Evolutionary conservation across 30 jellyfish, hydroid and myxozoan species (phyloP), one percentile per base, ranked within the genome.

Genomic region (Cassiopea andromeda): DNA sequence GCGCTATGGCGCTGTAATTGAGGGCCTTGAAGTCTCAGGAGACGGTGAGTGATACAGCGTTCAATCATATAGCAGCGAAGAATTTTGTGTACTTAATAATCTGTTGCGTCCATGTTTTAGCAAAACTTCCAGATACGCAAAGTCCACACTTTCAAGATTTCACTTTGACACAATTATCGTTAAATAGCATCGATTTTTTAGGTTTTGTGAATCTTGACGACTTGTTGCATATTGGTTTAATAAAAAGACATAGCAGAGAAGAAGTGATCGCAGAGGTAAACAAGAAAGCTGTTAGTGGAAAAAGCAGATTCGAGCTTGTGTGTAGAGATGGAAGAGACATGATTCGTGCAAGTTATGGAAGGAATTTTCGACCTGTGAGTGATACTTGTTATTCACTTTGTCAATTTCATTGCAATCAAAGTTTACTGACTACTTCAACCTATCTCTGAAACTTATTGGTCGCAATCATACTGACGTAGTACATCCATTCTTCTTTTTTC

Each of bases 1-100:
- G 47, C 90, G 92, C 1, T 82, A 82, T 49, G 97, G 97, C 17
- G 97, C 92, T 10, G 17, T 81, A 17, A 72, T 43, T 10, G 97
- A 90, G 75, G 97, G 97, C 19, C 47, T 90, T 13, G 44, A 81
- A 43, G 89, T 75, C 43, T 45, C 76, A 48, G 44, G 12, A 1
- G 87, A 89, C 57, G 97, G 97, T 90, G 9, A 45, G 16, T 46
- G 27, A n/a, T 64, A 64, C 27, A 54, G 7, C 64, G 64, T 54
- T 54, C 12, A 3, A 54, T 3, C 12, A 54, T 46, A 27, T 3
- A 54, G 12, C 64, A 6, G 7, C 10, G 12, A 54, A 54, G 64
- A 27, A 27, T 27, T 27, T 27, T 27, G 38, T 27, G 38, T 27
- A 27, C 38, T 27, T 27, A 27, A 27, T 27, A 27, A 27, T 27